These are phyloP conservation scores for Falcunculus frontatus DNA, from an alignment of 2,113 vertebrate species.

Conservation along the genomic window DNA sequence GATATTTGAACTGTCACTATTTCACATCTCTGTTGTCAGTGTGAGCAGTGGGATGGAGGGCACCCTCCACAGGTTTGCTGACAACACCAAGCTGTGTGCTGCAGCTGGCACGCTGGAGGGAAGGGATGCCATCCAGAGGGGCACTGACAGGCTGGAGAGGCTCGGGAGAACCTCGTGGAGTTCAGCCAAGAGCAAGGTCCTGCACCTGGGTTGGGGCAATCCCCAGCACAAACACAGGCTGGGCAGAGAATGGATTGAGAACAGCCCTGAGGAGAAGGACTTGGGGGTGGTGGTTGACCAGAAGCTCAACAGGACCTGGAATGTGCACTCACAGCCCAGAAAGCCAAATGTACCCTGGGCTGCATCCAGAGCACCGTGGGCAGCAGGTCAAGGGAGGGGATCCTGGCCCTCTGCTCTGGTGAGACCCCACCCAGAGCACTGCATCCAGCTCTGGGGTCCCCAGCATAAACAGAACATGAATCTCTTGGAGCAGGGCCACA, in stretches of 20 bases:
- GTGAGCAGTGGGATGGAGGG: background rate
- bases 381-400: background rate
- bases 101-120: background rate
- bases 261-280: background rate
- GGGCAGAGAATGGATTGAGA: background rate
- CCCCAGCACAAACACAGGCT: no score
- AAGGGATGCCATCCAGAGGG: background rate
- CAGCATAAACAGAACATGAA: background rate
- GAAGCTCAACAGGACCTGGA: background rate
- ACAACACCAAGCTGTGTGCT: background rate
- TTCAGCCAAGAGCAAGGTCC: background rate
- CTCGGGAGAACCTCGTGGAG: background rate
- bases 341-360: background rate
- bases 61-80: background rate
- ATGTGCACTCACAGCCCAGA: background rate
- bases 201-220: background rate
- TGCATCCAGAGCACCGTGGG: background rate
- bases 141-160: background rate
- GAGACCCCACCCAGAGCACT: background rate
- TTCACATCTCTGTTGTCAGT: background rate
- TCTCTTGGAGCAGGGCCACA: background rate
- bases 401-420: background rate
- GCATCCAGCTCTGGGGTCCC: background rate
- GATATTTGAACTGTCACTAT: background rate
- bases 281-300: background rate